Base-by-base conservation (phyloP, 1,140 invertebrate genomes). In the Drosophila simulans region DNA sequence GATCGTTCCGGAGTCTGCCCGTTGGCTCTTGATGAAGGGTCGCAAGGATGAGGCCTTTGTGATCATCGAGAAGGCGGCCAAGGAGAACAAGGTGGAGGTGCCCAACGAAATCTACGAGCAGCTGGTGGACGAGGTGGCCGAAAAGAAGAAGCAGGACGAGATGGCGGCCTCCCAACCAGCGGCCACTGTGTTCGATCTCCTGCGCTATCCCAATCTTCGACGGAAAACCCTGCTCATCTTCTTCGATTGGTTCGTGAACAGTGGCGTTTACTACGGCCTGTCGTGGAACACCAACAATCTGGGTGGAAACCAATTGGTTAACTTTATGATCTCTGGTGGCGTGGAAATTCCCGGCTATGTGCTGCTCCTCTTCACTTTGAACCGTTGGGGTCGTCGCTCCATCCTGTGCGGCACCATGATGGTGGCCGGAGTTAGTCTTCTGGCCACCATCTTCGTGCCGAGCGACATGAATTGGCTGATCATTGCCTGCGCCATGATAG, bases 1-100 rank as follows among this genome's bases (percentile, higher is more conserved):
- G 97, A 95, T 97, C 64, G 95, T 97, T 82, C 97, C 97, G 1
- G 97, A 97, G 92, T 97, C 96, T 5, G 95, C 96, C 0, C 93
- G 97, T 59, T 97, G 97, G 97, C 91, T 97, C 7, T 89, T 97
- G 20, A 95, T 95, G 3, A 96, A 97, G 91, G 95, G 95, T 12
- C 94, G 95, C 43, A 93, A 93, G 11, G 94, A 95, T 1, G 95
- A 97, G 93, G 96, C 96, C 0, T 95, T 95, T 53, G 93, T 93
- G 52, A 93, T 96, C 1, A 93, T 97, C 5, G 93, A 95, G 72
- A 94, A 93, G 59, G 96, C 95, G 0, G 96, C 96, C 0, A 94
- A 93, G 72, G 94, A 94, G 80, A 96, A 96, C 77, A 93, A 94
- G 60, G 94, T 95, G 1, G 91, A 93, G 5, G 93, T 96, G 45